Conservation (phyloP, 2,113 vertebrate genomes). For the Bucco capensis region DNA sequence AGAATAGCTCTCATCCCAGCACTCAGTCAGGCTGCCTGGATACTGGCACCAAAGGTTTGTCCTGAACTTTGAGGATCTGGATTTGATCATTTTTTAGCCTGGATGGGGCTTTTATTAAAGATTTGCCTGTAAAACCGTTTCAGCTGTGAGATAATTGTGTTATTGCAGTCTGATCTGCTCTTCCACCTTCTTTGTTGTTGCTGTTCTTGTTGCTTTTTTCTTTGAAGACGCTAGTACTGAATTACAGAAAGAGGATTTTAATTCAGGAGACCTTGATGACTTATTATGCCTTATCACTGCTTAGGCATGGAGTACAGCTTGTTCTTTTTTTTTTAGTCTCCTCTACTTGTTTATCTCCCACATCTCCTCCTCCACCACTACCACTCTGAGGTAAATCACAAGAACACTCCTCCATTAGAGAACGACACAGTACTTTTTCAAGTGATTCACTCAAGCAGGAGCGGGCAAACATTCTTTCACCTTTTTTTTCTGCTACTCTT, state of each 20-base stretch:
- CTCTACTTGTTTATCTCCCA: constrained; percentile 52
- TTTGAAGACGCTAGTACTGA: constrained; percentile 50
- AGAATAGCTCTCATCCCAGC: neutral
- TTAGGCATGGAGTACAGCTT: constrained; percentile 20
- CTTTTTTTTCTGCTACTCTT: constrained; percentile 17
- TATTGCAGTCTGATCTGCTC: neutral
- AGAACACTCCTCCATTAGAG: constrained; percentile 48
- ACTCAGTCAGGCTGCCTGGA: neutral
- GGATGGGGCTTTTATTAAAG: neutral
- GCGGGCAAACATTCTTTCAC: constrained; percentile 50
- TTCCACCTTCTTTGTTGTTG: constrained; percentile 1
- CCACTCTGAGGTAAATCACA: constrained; percentile 47
- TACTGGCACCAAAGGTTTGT: neutral
- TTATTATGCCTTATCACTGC: constrained; percentile 42
- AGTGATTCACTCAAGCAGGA: constrained; percentile 52
- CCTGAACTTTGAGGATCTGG: neutral
- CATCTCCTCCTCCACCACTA: constrained; percentile 49
- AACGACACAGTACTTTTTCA: constrained; percentile 55
- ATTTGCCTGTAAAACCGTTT: constrained; percentile 8
- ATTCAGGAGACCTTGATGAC: constrained; percentile 44
- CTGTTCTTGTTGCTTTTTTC: constrained; percentile 6
- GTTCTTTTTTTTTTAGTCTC: constrained; percentile 10
- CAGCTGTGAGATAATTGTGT: constrained; percentile 22
- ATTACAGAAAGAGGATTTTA: constrained; percentile 56
- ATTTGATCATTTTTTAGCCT: neutral